Conservation (phyloP, 2,888 invertebrate species). For the Mantis religiosa region DNA sequence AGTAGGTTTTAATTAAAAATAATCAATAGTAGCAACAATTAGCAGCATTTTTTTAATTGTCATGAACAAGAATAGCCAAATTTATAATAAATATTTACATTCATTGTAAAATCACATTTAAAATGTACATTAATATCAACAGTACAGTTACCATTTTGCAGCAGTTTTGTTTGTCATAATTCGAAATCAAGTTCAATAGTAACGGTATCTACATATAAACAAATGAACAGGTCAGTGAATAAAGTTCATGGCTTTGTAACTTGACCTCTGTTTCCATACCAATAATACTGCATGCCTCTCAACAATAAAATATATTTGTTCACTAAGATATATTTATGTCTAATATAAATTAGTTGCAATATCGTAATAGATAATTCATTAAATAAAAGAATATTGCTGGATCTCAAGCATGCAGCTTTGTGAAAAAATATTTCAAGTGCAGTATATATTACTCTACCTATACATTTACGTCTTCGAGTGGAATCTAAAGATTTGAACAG, state of each 20-base stretch:
- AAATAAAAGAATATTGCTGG: not conserved
- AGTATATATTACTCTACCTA: not conserved
- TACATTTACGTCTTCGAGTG: not conserved
- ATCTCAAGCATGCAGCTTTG: conserved; percentile 13
- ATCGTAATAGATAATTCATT: not conserved
- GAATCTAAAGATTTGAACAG: not conserved
- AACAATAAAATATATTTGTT: not conserved
- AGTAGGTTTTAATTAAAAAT: too few relatives aligned
- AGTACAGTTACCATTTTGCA: conserved; percentile 1
- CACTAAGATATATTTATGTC: not conserved
- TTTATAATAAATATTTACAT: not conserved
- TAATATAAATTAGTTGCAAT: not conserved
- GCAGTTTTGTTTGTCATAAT: not conserved
- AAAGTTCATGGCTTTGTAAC: not conserved
- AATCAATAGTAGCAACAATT: not conserved
- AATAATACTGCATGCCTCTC: not conserved
- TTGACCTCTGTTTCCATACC: not conserved
- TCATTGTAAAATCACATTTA: conserved; percentile 1
- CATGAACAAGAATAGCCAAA: not conserved
- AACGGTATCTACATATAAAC: not conserved
- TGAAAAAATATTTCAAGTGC: conserved; percentile 10
- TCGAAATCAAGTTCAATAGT: not conserved
- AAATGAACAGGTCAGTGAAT: not conserved
- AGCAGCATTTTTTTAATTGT: not conserved
- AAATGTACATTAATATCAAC: not conserved